Conservation (phyloP, 2,797 vertebrate genomes). For the Neosilurus mollespiculum region DNA sequence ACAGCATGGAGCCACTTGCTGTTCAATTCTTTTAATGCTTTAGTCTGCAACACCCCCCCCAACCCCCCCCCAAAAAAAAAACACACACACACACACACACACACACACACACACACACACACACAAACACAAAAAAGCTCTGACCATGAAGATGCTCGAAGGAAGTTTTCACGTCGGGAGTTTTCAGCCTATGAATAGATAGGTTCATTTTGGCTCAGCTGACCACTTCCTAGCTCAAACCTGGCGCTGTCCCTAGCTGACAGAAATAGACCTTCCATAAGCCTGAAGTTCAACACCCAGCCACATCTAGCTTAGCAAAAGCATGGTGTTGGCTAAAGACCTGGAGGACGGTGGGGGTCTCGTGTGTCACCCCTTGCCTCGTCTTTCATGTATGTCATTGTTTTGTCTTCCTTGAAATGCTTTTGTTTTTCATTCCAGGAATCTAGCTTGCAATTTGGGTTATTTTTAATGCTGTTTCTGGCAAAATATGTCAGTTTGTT, state of each 20-base stretch:
- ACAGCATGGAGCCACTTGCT: background rate
- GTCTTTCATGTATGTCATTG: constrained; percentile 68
- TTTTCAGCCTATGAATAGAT: constrained; percentile 54
- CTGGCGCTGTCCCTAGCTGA: constrained; percentile 27
- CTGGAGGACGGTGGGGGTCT: constrained; percentile 57
- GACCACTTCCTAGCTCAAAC: constrained; percentile 53
- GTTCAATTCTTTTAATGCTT: no score
- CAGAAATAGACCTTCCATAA: constrained; percentile 51
- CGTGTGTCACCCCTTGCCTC: constrained; percentile 30
- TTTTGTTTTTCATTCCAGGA: constrained; percentile 52
- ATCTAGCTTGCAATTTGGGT: background rate
- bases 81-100: no score
- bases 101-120: no score
- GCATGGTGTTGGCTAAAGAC: constrained; percentile 49
- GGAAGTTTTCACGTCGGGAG: constrained; percentile 44
- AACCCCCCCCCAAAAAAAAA: no score
- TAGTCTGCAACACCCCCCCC: no score
- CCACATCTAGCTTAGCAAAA: constrained; percentile 53
- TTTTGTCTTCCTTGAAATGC: constrained; percentile 70
- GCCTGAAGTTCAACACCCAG: constrained; percentile 58
- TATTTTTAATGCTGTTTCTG: constrained; percentile 14
- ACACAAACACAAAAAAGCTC: background rate
- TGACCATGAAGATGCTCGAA: constrained; percentile 59
- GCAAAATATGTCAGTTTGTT: constrained; percentile 59
- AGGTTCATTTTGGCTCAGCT: constrained; percentile 39